These are phyloP conservation scores for Piscicola geometra DNA, from an alignment of 2,888 invertebrate species.

Conservation along the genomic window DNA sequence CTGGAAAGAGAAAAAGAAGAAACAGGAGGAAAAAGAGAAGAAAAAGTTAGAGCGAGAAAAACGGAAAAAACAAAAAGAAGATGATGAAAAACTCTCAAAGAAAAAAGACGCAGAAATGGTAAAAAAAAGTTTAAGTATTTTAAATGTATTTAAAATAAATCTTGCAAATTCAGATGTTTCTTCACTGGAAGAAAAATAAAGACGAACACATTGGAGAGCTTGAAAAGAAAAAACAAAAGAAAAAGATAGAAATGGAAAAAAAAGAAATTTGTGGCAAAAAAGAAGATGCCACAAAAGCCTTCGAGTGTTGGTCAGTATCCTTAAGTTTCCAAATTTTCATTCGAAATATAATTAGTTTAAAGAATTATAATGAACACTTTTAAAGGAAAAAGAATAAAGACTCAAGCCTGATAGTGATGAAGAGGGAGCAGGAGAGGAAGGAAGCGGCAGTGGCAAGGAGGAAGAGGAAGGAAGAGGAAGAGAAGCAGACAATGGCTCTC, in stretches of 20 bases:
- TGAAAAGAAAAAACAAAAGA: background rate
- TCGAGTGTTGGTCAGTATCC: slow-evolving; percentile 14
- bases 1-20: slow-evolving; percentile 28
- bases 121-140: background rate
- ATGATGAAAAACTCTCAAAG: slow-evolving; percentile 7
- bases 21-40: background rate
- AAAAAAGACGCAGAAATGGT: slow-evolving; percentile 27
- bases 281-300: slow-evolving; percentile 9
- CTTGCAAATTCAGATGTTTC: slow-evolving; percentile 14
- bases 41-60: slow-evolving; percentile 13
- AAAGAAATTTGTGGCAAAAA: slow-evolving; percentile 13
- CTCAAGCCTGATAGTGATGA: background rate
- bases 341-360: no score
- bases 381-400: slow-evolving; percentile 25
- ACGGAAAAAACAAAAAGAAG: slow-evolving; percentile 8
- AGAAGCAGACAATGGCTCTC: slow-evolving; percentile 15
- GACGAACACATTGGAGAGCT: slow-evolving; percentile 10
- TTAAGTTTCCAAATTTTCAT: no score
- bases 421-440: slow-evolving; percentile 1
- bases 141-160: background rate
- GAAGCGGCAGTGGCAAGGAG: background rate
- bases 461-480: background rate
- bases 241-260: slow-evolving; percentile 18
- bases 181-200: slow-evolving; percentile 29
- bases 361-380: no score